These are phyloP conservation scores for Donacobius atricapilla DNA, from an alignment of 2,113 vertebrate genomes.

Conservation along the genomic window DNA sequence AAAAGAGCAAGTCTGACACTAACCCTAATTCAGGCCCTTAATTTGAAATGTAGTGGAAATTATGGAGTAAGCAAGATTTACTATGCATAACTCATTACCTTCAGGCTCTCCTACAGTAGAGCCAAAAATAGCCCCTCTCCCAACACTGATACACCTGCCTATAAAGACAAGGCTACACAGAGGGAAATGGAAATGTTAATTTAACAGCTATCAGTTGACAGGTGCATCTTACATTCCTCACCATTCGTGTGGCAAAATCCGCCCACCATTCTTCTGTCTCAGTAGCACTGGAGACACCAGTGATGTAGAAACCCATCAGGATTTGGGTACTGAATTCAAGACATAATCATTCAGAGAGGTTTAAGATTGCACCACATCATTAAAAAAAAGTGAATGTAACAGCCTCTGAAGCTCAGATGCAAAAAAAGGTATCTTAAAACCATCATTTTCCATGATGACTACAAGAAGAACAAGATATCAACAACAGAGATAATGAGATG, in stretches of 20 bases:
- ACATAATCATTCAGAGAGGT: neutral
- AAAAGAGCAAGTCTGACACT: conserved; percentile 41
- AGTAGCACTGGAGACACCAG: neutral
- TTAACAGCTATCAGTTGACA: neutral
- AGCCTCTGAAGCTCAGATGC: accelerated
- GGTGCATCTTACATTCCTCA: neutral
- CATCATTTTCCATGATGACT: neutral
- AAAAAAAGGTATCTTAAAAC: neutral
- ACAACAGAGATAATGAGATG: neutral
- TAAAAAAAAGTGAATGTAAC: neutral
- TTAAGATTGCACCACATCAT: neutral
- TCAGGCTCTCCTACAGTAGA: conserved; percentile 2
- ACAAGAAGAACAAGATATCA: neutral
- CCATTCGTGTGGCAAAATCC: neutral
- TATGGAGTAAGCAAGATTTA: conserved; percentile 45
- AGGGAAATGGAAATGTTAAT: conserved; percentile 14
- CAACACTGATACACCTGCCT: conserved; percentile 10
- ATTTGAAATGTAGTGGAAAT: conserved; percentile 53
- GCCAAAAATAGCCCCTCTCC: conserved; percentile 36
- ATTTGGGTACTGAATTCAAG: neutral
- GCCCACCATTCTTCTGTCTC: neutral
- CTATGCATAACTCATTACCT: conserved; percentile 45
- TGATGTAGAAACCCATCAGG: neutral
- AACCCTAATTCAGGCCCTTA: conserved; percentile 56
- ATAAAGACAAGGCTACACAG: conserved; percentile 15